These are phyloP conservation scores for Lissocephala sabroskyi DNA, from an alignment of 2,888 invertebrate genomes.

Conservation along the genomic window DNA sequence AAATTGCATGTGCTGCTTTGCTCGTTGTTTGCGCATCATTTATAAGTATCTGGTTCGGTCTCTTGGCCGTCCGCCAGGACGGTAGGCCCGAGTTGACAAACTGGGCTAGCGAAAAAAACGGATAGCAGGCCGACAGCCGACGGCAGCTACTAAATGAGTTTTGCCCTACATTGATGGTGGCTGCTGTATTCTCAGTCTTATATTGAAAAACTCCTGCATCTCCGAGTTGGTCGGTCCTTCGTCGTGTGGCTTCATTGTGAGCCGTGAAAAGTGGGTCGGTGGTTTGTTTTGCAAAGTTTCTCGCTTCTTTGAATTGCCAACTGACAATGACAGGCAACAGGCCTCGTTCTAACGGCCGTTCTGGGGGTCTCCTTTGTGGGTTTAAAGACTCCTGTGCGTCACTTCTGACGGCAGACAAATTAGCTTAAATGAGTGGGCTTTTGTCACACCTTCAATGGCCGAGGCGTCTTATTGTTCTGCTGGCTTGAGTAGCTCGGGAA, in stretches of 20 bases:
- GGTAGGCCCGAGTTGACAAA: neutral
- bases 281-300: conserved; percentile 53
- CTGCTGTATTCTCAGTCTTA: neutral
- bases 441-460: conserved; percentile 27
- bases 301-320: conserved; percentile 27
- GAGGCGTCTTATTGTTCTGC: conserved; percentile 1
- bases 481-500: neutral
- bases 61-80: neutral
- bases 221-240: conserved; percentile 2
- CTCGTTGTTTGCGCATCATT: conserved; percentile 41
- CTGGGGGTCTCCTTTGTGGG: neutral
- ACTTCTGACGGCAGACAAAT: conserved; percentile 41
- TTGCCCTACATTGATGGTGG: conserved; percentile 48
- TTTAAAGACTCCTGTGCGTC: conserved; percentile 13
- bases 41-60: conserved; percentile 27
- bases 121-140: conserved; percentile 42
- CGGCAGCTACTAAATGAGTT: conserved; percentile 50
- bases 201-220: conserved; percentile 8
- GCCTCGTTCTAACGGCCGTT: conserved; percentile 12
- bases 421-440: conserved; percentile 43
- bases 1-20: conserved; percentile 45
- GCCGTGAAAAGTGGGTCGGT: conserved; percentile 48
- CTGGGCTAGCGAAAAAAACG: conserved; percentile 35
- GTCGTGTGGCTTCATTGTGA: conserved; percentile 30
- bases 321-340: conserved; percentile 31